A percentile compares a stretch with the other conserved stretches of the same genome.
Evolutionary conservation across 1,140 invertebrate genomes (phyloP).

Genomic region (Aphaenogaster rudis): DNA sequence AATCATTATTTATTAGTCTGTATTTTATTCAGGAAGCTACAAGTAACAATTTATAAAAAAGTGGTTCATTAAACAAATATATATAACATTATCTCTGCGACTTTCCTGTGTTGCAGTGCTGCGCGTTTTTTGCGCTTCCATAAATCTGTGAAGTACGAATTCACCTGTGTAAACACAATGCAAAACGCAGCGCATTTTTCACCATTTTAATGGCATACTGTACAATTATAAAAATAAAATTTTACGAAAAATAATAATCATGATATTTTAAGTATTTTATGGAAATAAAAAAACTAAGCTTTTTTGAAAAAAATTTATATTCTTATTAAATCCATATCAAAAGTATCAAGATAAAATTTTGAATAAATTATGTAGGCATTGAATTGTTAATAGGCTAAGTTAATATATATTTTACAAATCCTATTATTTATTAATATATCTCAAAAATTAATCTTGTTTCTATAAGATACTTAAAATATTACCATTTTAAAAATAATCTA

Average conservation of each 20-base stretch:
- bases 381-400: not conserved
- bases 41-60: not conserved
- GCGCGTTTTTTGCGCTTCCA: not conserved
- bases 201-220: constrained; percentile 22
- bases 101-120: not conserved
- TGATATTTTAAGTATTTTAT: not conserved
- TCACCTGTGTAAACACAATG: not conserved
- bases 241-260: not conserved
- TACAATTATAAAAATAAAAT: not conserved
- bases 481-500: not conserved
- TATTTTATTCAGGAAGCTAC: not conserved
- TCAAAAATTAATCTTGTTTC: not conserved
- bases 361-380: not conserved
- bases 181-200: constrained; percentile 1
- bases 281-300: not conserved
- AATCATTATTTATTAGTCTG: constrained; percentile 1
- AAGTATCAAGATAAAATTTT: not conserved
- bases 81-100: not conserved
- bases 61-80: constrained; percentile 27
- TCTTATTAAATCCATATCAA: not conserved
- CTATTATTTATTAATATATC: constrained; percentile 15
- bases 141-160: constrained; percentile 22
- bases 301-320: not conserved
- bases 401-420: not conserved
- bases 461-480: not conserved